A percentile compares a stretch with the other conserved stretches of the same genome.
Conservation (phyloP, 64 coral and sea anemone species). For the Stichodactyla mertensii region DNA sequence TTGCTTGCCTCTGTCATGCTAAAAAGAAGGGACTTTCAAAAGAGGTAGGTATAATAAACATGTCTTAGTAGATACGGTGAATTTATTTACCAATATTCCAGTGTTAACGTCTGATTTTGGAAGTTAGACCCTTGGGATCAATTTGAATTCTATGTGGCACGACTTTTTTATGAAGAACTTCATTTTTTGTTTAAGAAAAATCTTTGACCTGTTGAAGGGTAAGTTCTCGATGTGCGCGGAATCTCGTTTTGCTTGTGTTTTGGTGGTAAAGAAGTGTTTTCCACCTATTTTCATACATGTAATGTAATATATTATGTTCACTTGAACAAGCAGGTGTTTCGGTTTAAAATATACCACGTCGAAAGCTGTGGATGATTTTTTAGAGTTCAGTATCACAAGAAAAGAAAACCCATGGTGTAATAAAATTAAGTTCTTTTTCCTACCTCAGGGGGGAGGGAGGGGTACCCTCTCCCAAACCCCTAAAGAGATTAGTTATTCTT, state of each 20-base stretch:
- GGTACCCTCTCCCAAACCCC: too few species aligned
- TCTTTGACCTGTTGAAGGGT: background rate
- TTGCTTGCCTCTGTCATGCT: conserved; percentile 30
- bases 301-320: too few species aligned
- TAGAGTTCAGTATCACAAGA: too few species aligned
- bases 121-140: background rate
- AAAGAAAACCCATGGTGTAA: too few species aligned
- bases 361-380: background rate
- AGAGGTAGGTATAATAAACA: conserved; percentile 51
- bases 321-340: background rate
- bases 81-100: background rate
- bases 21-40: conserved; percentile 90
- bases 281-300: too few species aligned
- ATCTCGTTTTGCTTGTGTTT: background rate
- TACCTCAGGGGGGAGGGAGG: too few species aligned
- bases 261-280: background rate
- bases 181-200: background rate
- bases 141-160: too few species aligned
- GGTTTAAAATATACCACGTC: background rate
- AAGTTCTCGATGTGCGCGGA: background rate
- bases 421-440: too few species aligned
- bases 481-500: too few species aligned
- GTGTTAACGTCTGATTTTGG: background rate
- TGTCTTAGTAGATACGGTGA: background rate
- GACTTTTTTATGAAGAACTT: background rate